Evolutionary conservation across 2,888 invertebrate species (phyloP).

Genomic region (Stenurella melanura): DNA sequence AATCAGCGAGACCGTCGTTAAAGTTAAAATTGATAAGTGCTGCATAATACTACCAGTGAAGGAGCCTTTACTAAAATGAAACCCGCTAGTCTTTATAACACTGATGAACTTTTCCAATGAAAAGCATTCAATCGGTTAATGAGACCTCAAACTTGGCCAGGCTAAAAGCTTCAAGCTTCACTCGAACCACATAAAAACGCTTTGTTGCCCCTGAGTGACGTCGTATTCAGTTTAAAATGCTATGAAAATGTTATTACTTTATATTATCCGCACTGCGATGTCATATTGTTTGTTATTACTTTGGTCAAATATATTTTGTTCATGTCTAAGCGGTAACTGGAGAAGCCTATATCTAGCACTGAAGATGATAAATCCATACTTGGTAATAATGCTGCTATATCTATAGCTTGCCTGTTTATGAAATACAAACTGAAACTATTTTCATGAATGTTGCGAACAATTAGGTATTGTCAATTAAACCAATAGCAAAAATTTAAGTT

Average conservation of each 20-base stretch:
- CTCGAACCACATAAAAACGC: conserved; percentile 39
- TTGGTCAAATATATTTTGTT: no score
- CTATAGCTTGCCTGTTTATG: no score
- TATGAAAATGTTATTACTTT: conserved; percentile 19
- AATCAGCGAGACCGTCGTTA: conserved; percentile 23
- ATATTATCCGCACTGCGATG: neutral
- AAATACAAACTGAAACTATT: no score
- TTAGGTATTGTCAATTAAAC: no score
- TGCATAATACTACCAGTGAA: conserved; percentile 37
- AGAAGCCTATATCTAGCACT: no score
- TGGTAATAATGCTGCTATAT: no score
- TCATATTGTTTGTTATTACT: no score
- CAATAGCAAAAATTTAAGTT: no score
- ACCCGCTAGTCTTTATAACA: conserved; percentile 42
- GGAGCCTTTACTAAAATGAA: conserved; percentile 28
- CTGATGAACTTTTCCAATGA: conserved; percentile 48
- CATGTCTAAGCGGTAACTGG: no score
- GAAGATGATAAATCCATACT: no score
- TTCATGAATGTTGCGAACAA: no score
- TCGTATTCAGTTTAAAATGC: conserved; percentile 33
- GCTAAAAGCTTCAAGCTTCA: conserved; percentile 36
- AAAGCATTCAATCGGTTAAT: conserved; percentile 50
- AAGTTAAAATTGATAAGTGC: conserved; percentile 42
- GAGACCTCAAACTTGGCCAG: conserved; percentile 45
- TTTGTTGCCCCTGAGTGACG: conserved; percentile 34